These are phyloP conservation scores for Simalia tracyae DNA, from an alignment of 2,797 vertebrate species.

Conservation along the genomic window DNA sequence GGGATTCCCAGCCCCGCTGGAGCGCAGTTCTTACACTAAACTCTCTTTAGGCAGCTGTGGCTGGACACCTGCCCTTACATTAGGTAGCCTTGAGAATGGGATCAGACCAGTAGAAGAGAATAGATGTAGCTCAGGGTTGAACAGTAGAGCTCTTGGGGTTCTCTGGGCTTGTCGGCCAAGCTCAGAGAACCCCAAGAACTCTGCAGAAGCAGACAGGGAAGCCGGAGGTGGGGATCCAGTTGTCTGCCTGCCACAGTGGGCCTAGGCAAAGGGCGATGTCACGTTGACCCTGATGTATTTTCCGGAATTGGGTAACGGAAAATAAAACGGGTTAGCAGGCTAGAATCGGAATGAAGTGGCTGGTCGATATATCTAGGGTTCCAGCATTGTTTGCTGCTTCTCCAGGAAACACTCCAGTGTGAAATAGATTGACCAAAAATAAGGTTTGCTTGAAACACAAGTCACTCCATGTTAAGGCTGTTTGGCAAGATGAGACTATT, in stretches of 20 bases:
- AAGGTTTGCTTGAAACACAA: conserved; percentile 72
- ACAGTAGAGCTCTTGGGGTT: too few relatives aligned
- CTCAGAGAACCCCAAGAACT: too few relatives aligned
- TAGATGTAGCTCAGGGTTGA: too few relatives aligned
- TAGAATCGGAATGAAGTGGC: conserved; percentile 62
- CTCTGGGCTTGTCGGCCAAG: too few relatives aligned
- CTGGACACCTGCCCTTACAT: background rate
- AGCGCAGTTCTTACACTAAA: background rate
- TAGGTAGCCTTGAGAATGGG: background rate
- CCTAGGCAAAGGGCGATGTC: conserved; percentile 60
- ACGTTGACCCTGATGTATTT: conserved; percentile 69
- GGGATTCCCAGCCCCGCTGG: background rate
- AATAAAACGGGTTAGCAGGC: conserved; percentile 73
- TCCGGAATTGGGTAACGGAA: conserved; percentile 69
- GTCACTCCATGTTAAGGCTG: conserved; percentile 69
- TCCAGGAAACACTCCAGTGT: conserved; percentile 35
- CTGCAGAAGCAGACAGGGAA: background rate
- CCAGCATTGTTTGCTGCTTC: conserved; percentile 42
- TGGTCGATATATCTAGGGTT: conserved; percentile 66
- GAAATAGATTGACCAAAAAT: conserved; percentile 74
- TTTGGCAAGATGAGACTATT: conserved; percentile 59
- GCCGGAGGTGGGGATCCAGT: conserved; percentile 21
- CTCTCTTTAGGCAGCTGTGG: background rate
- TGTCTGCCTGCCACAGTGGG: conserved; percentile 27
- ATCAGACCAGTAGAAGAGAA: too few relatives aligned